These are phyloP conservation scores for Gryllus bimaculatus DNA, from an alignment of 1,140 invertebrate genomes.

Conservation along the genomic window DNA sequence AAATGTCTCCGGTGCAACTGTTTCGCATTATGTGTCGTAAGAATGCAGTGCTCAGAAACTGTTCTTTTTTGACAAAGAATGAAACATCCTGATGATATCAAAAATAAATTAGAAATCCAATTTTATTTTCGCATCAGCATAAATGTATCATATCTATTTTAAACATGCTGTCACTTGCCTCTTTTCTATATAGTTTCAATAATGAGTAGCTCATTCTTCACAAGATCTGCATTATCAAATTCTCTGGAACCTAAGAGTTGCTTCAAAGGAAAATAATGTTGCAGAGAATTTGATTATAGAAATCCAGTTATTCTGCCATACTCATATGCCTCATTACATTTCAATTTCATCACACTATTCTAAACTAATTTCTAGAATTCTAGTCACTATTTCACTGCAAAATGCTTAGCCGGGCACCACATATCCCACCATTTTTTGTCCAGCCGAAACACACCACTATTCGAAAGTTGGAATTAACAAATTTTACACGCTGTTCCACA, in stretches of 20 bases:
- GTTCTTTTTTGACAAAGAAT: no score
- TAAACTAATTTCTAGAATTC: neutral
- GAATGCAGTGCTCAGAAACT: no score
- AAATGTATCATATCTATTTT: no score
- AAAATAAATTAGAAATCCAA: no score
- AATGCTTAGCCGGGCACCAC: neutral
- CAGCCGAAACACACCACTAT: neutral
- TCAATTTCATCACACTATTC: neutral
- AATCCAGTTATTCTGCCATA: neutral
- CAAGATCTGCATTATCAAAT: neutral
- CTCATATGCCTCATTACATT: neutral
- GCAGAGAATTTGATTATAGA: neutral
- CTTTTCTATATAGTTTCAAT: no score
- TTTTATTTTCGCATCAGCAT: no score
- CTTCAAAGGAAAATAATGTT: neutral
- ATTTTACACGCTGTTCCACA: no score
- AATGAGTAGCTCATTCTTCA: neutral
- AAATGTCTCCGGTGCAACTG: no score
- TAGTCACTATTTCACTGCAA: neutral
- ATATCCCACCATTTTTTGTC: neutral
- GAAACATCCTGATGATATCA: no score
- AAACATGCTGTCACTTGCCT: no score
- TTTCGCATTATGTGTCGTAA: no score
- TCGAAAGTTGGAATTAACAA: no score
- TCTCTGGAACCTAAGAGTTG: neutral